These are phyloP conservation scores for Triplophysa tibetana DNA, from an alignment of 2,113 vertebrate species.

Conservation along the genomic window DNA sequence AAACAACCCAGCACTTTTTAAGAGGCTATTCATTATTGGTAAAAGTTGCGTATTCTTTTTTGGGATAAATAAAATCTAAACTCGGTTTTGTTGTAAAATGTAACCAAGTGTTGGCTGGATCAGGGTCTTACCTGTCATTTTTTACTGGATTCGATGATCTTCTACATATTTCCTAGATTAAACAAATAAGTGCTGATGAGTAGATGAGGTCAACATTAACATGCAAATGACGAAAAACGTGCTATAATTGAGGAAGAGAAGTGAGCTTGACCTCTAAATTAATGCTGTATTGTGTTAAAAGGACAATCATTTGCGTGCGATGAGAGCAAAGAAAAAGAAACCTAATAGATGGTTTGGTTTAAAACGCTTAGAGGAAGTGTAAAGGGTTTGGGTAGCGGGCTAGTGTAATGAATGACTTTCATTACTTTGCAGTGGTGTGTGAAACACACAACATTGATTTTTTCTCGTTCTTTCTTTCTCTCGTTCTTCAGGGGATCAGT, in stretches of 20 bases:
- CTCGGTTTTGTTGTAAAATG: not conserved
- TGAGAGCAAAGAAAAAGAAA: constrained; percentile 33
- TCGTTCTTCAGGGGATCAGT: not conserved
- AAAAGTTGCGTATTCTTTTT: too few species aligned
- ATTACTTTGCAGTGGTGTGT: constrained; percentile 16
- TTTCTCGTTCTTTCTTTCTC: not conserved
- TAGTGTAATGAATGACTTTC: constrained; percentile 45
- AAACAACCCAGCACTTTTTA: too few species aligned
- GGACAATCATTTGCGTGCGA: constrained; percentile 63
- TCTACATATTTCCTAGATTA: not conserved
- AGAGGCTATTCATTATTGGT: too few species aligned
- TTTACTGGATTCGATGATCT: not conserved
- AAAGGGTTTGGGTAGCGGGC: not conserved
- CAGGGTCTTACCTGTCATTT: not conserved
- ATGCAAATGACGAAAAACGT: constrained; percentile 54
- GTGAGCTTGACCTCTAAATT: constrained; percentile 62
- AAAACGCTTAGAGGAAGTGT: constrained; percentile 6
- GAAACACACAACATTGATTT: constrained; percentile 31
- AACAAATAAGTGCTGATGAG: constrained; percentile 25
- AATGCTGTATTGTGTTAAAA: constrained; percentile 62
- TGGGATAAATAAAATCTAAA: not conserved
- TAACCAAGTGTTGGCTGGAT: not conserved
- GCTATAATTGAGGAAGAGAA: constrained; percentile 20
- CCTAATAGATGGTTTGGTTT: constrained; percentile 43
- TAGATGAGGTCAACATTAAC: constrained; percentile 46